Evolutionary conservation across 2,113 vertebrate species (phyloP), one percentile per base, ranked within the genome.

Genomic region (Falco punctatus): DNA sequence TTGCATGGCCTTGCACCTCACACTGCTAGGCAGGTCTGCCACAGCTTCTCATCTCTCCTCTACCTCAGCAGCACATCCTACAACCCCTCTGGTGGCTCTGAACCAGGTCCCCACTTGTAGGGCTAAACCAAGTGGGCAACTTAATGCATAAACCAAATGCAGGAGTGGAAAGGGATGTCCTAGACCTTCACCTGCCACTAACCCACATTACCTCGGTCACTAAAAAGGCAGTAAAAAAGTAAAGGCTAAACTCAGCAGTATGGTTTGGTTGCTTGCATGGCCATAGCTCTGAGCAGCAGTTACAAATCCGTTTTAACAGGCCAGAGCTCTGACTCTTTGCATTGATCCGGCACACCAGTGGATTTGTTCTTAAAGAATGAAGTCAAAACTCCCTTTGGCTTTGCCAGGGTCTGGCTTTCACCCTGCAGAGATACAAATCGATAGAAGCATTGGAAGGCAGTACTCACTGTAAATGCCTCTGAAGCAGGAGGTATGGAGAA

Each of bases 301-400:
- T 95, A 92, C 89, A 97, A 95, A 96, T 82, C 89, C 89, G 92
- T 92, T 94, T 97, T 95, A 96, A 96, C 78, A 95, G 88, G 91
- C 94, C 92, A 91, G 49, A 3, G 49, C 78, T 94, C 86, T 87
- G 78, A 87, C 91, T 97, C 83, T 62, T 94, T 85, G 81, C 86
- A 96, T 96, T 94, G 94, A 97, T 92, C 88, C 89, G 84, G 52
- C 91, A 91, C 92, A 92, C 83, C 49, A 19, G 91, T 91, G 83
- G 84, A 94, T 96, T 94, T 97, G 91, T 91, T 97, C 92, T 92
- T 94, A 95, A 95, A 94, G 95, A 96, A 95, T 78, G 81, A 96
- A 97, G 94, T 97, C 78, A 96, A 94, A 95, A 93, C 85, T 96
- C 94, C 84, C 95, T 92, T 94, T 88, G 97, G 97, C 89, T 97